phyloP scores from a whole-genome alignment of 2,888 invertebrate species.

The Tridacna crocea region DNA sequence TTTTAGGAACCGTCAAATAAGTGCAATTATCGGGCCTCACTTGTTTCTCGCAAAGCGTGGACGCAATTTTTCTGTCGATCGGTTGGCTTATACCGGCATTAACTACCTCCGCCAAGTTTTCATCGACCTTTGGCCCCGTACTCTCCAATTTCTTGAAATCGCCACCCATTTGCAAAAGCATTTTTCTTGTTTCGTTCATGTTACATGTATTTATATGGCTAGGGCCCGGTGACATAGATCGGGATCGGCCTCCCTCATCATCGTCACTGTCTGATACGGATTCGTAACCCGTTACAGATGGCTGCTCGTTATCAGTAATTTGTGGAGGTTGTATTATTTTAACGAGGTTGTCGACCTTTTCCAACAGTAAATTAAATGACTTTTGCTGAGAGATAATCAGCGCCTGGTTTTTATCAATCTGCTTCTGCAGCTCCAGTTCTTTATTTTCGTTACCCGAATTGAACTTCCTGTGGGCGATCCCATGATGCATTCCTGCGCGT shows the following conservation, averaged over 20 bases:
- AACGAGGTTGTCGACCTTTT: background rate
- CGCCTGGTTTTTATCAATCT: background rate
- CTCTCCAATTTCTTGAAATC: background rate
- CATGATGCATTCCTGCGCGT: background rate
- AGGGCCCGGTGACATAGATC: background rate
- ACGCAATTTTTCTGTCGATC: background rate
- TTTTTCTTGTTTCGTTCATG: background rate
- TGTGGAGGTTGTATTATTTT: background rate
- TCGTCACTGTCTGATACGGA: background rate
- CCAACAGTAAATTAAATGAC: background rate
- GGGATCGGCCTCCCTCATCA: background rate
- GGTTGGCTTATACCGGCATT: background rate
- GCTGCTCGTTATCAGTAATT: background rate
- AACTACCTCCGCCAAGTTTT: background rate
- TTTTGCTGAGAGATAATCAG: background rate
- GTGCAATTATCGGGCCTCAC: background rate
- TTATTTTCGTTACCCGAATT: background rate
- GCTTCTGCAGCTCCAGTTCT: background rate
- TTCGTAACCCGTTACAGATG: no score
- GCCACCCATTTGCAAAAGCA: background rate
- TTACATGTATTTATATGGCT: no score
- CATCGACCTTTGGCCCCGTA: background rate
- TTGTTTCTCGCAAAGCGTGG: background rate
- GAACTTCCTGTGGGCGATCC: conserved; percentile 4
- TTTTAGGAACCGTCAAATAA: background rate